Percentiles rank a stretch among this genome's conserved stretches.
Conservation (phyloP, 2,113 vertebrate genomes). For the Podocnemis expansa region DNA sequence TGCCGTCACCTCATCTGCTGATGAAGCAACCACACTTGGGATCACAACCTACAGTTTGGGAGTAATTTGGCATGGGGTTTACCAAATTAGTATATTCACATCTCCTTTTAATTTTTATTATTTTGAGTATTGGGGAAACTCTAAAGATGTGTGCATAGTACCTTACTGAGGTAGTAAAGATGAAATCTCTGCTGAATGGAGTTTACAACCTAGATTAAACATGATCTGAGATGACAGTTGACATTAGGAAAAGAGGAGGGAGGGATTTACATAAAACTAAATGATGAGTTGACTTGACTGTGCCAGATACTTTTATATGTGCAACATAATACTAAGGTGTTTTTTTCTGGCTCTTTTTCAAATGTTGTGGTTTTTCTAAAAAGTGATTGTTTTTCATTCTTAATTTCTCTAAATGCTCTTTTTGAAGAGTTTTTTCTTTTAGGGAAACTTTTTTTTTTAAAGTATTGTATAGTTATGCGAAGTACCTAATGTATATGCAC, state of each 20-base stretch:
- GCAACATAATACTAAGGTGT: fast-evolving
- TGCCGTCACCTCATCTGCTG: too few species aligned
- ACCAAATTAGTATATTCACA: neutral
- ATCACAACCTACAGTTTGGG: too few species aligned
- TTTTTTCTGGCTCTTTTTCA: neutral
- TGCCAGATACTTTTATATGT: neutral
- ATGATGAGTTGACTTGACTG: neutral
- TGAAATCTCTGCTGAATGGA: neutral
- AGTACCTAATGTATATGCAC: neutral
- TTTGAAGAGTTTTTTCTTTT: too few species aligned
- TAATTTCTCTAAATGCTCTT: neutral
- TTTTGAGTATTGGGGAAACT: neutral
- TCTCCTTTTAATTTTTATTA: neutral
- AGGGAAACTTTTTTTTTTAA: neutral
- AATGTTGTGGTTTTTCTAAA: neutral
- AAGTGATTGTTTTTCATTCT: neutral
- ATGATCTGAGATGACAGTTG: neutral
- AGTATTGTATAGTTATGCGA: neutral
- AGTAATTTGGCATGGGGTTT: too few species aligned
- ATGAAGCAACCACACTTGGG: too few species aligned
- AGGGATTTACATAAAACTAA: neutral
- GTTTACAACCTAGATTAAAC: neutral
- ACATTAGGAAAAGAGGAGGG: neutral
- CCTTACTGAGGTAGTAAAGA: neutral
- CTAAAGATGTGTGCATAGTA: neutral